A percentile compares a stretch with the other conserved stretches of the same genome.
Conservation (phyloP, 2,888 invertebrate genomes). For the Labia minor region DNA sequence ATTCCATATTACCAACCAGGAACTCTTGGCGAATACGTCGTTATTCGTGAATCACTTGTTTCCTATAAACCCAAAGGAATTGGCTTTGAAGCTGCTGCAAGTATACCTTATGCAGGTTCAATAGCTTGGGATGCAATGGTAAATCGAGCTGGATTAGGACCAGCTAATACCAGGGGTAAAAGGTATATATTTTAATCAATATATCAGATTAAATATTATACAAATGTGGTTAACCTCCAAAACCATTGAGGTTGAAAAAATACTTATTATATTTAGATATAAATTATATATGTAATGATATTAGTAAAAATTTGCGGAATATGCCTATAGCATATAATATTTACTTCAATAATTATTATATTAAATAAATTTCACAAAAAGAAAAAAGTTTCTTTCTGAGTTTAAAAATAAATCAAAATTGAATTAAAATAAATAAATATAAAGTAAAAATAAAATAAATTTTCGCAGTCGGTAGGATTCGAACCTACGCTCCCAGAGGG, state of each 20-base stretch:
- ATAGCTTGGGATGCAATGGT: slow-evolving; percentile 44
- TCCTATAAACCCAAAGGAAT: slow-evolving; percentile 45
- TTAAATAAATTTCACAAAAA: too few species aligned
- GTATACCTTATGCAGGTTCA: slow-evolving; percentile 49
- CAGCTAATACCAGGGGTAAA: slow-evolving; percentile 41
- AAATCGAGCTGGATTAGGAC: slow-evolving; percentile 38
- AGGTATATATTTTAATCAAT: slow-evolving; percentile 34
- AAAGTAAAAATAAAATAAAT: background rate
- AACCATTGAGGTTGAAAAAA: too few species aligned
- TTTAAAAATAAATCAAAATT: too few species aligned
- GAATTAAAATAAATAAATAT: background rate
- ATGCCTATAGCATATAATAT: too few species aligned
- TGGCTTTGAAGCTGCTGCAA: slow-evolving; percentile 48
- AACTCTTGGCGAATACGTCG: slow-evolving; percentile 44
- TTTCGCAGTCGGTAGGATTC: background rate
- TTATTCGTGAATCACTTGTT: slow-evolving; percentile 43
- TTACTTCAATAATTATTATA: too few species aligned
- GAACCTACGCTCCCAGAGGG: slow-evolving; percentile 13
- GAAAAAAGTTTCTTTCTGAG: too few species aligned
- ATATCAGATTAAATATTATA: slow-evolving; percentile 4
- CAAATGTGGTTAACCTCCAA: too few species aligned
- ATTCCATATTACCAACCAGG: slow-evolving; percentile 48
- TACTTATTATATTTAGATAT: too few species aligned
- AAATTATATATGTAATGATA: too few species aligned
- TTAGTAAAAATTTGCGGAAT: too few species aligned